Evolutionary conservation across 2,113 vertebrate species (phyloP).

Genomic region (Amphiprion ocellaris): DNA sequence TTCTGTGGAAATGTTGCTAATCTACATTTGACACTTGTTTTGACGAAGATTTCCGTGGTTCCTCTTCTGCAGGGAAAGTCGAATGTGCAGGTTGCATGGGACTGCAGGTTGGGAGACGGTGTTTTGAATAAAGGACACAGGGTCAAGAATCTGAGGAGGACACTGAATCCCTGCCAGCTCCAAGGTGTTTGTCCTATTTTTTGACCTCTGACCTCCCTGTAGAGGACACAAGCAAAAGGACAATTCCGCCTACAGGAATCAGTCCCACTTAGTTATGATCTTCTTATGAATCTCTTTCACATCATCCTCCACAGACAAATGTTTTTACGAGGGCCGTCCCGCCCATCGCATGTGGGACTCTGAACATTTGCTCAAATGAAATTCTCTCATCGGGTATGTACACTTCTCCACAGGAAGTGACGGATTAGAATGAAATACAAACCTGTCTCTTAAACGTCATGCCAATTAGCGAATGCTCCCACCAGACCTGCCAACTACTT

Average conservation of each 20-base stretch:
- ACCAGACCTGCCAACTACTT: slow-evolving; percentile 29
- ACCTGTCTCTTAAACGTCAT: slow-evolving; percentile 52
- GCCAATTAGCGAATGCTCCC: slow-evolving; percentile 30
- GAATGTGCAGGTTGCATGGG: not conserved
- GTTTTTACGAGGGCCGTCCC: slow-evolving; percentile 39
- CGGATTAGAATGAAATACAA: slow-evolving; percentile 62
- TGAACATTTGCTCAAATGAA: slow-evolving; percentile 28
- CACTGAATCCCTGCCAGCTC: slow-evolving; percentile 16
- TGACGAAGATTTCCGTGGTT: slow-evolving; percentile 29
- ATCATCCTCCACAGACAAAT: slow-evolving; percentile 16
- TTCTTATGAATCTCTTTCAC: slow-evolving; percentile 31
- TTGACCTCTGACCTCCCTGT: slow-evolving; percentile 42
- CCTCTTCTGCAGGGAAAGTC: slow-evolving; percentile 41
- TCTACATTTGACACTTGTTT: slow-evolving; percentile 5
- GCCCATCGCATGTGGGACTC: slow-evolving; percentile 30
- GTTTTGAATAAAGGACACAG: not conserved
- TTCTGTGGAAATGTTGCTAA: slow-evolving; percentile 63
- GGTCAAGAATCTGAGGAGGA: slow-evolving; percentile 27
- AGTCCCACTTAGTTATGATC: slow-evolving; percentile 30
- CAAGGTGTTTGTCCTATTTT: slow-evolving; percentile 30
- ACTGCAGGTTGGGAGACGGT: not conserved
- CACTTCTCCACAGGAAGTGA: slow-evolving; percentile 69
- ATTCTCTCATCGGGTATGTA: slow-evolving; percentile 55
- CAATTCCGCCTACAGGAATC: slow-evolving; percentile 17
- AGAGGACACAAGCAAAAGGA: not conserved